Percentiles rank a stretch among this genome's conserved stretches.
Evolutionary conservation across 2,797 vertebrate species (phyloP).

Genomic region (Gallinago solitaria): DNA sequence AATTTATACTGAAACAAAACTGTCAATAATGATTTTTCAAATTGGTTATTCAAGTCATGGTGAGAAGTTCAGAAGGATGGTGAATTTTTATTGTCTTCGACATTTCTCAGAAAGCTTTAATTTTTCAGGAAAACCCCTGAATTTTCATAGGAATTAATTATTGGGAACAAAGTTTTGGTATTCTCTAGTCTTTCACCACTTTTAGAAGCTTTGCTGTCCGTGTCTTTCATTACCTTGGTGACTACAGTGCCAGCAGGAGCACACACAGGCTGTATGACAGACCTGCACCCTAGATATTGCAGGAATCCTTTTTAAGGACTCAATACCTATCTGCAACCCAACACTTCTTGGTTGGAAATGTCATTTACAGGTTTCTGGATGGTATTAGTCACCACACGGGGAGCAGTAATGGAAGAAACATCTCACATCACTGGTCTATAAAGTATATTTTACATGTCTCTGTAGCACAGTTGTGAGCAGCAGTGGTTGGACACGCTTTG

Average conservation of each 20-base stretch:
- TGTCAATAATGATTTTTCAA: neutral
- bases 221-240: neutral
- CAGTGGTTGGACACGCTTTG: neutral
- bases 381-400: neutral
- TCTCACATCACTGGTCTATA: neutral
- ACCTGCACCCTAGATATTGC: neutral
- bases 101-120: neutral
- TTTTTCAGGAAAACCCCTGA: neutral
- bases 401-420: neutral
- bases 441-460: neutral
- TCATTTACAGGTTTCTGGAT: neutral
- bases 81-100: neutral
- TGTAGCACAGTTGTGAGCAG: neutral
- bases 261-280: neutral
- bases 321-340: neutral
- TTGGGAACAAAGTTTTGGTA: neutral
- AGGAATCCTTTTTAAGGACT: neutral
- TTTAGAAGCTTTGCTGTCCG: neutral
- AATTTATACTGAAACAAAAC: neutral
- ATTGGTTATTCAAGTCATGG: neutral
- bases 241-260: neutral
- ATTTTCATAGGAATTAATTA: neutral
- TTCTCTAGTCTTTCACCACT: neutral
- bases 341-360: neutral
- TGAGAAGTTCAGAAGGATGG: neutral